Conservation (phyloP, 2,888 invertebrate genomes). For the Drosophila infuscata region DNA sequence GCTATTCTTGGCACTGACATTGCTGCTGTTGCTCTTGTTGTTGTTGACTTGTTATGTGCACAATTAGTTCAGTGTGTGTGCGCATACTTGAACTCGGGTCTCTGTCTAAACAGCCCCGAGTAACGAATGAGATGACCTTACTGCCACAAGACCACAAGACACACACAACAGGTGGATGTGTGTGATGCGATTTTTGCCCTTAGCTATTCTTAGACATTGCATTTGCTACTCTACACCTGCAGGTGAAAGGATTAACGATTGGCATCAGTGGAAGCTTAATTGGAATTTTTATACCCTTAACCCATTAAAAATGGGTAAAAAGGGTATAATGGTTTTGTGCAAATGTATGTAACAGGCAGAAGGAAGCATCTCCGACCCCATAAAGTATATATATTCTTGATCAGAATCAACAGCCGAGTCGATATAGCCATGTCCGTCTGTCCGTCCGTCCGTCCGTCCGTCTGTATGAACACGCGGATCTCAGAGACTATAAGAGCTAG, state of each 20-base stretch:
- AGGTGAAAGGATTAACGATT: neutral
- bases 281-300: too few species aligned
- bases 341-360: too few species aligned
- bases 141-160: constrained; percentile 4
- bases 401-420: too few species aligned
- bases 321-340: too few species aligned
- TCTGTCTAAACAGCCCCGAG: constrained; percentile 37
- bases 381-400: too few species aligned
- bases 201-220: constrained; percentile 12
- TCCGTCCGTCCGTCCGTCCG: too few species aligned
- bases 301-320: too few species aligned
- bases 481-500: too few species aligned
- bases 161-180: constrained; percentile 61
- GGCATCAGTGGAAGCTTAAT: neutral
- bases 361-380: too few species aligned
- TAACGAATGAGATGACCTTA: constrained; percentile 50
- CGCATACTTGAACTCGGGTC: constrained; percentile 18
- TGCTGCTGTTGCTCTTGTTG: constrained; percentile 37
- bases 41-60: constrained; percentile 52
- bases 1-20: constrained; percentile 63
- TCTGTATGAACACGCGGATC: too few species aligned
- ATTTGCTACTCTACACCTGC: neutral
- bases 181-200: constrained; percentile 3
- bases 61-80: constrained; percentile 34
- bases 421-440: too few species aligned